Percentiles rank a stretch among this genome's conserved stretches.
Conservation (phyloP, 2,113 vertebrate genomes). For the Microcebus griseorufus region DNA sequence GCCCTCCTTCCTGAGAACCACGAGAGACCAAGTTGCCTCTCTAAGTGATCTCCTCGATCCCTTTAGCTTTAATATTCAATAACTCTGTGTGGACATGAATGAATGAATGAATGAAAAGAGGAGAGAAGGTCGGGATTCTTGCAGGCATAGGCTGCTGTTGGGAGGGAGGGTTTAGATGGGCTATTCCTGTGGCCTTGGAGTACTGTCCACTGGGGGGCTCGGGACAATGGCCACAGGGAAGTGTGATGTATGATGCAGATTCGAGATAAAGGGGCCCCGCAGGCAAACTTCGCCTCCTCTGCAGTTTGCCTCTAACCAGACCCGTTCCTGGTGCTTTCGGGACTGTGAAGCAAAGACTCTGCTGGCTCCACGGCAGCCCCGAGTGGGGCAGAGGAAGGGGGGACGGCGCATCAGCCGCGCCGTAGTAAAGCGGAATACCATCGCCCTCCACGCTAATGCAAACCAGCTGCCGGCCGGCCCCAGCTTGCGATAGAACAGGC, state of each 20-base stretch:
- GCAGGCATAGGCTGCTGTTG: background rate
- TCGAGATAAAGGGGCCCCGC: background rate
- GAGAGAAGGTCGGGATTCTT: background rate
- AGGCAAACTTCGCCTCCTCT: background rate
- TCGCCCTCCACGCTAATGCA: constrained; percentile 81
- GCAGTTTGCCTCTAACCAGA: constrained; percentile 25
- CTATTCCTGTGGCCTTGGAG: background rate
- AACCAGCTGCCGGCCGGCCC: constrained; percentile 86
- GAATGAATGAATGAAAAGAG: background rate
- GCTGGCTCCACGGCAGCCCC: constrained; percentile 75
- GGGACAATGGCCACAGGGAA: background rate
- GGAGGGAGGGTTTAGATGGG: background rate
- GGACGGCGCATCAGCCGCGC: constrained; percentile 76
- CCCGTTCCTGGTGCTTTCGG: constrained; percentile 10
- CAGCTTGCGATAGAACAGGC: constrained; percentile 84
- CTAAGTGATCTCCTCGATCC: background rate
- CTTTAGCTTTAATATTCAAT: background rate
- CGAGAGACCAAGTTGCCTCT: background rate
- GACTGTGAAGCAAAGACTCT: background rate
- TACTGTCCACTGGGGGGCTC: background rate
- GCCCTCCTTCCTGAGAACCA: background rate
- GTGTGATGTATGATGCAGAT: background rate
- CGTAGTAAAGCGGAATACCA: constrained; percentile 83
- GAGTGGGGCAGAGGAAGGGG: constrained; percentile 78
- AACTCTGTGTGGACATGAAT: background rate